Percentiles rank a stretch among this genome's conserved stretches.
These are phyloP conservation scores for Diachrysia chrysitis DNA, from an alignment of 2,888 invertebrate species.

Conservation along the genomic window DNA sequence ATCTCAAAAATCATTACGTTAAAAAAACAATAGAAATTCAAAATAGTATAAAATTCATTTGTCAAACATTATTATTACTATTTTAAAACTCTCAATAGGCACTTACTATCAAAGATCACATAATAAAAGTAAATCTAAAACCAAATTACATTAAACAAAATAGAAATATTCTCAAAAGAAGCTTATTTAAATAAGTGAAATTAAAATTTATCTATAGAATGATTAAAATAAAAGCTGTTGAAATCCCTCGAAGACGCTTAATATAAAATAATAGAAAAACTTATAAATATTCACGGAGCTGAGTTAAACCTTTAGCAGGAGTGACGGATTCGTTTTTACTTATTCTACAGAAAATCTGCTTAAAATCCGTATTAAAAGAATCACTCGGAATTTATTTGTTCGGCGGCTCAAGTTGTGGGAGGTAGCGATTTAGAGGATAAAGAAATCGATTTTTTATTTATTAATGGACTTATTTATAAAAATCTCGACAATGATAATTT, in stretches of 20 bases:
- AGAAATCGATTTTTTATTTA: not conserved
- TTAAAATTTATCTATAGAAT: conserved; percentile 77
- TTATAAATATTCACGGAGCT: conserved; percentile 87
- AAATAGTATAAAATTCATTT: no score
- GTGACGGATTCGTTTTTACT: conserved; percentile 89
- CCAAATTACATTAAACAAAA: conserved; percentile 39
- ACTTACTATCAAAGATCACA: conserved; percentile 13
- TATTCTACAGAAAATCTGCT: conserved; percentile 89
- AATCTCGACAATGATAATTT: no score
- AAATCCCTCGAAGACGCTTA: conserved; percentile 75
- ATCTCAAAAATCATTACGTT: no score
- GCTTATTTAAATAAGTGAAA: conserved; percentile 70
- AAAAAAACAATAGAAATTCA: no score
- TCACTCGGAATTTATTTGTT: conserved; percentile 88
- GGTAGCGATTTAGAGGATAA: conserved; percentile 28
- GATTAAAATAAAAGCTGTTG: conserved; percentile 74
- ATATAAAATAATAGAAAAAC: conserved; percentile 88
- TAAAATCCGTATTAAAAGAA: conserved; percentile 89
- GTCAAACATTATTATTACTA: no score
- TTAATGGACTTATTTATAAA: no score
- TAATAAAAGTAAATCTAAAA: conserved; percentile 16
- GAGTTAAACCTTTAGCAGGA: conserved; percentile 85
- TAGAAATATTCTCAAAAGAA: conserved; percentile 55
- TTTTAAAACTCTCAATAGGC: not conserved
- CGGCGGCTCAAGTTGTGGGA: conserved; percentile 57